Evolutionary conservation across 2,888 invertebrate species (phyloP).

Genomic region (Molorchus minor): DNA sequence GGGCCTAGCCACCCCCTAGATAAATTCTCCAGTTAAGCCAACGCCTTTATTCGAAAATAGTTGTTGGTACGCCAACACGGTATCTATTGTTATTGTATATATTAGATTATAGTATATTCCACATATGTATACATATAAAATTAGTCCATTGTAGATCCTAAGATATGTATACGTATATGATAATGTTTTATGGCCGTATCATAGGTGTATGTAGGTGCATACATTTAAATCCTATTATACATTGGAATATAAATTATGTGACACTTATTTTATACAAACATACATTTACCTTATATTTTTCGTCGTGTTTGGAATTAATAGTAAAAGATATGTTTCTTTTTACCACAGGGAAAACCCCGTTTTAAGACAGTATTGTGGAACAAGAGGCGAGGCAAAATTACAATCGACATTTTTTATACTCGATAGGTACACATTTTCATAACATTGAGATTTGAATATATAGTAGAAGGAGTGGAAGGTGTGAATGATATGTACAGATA

Average conservation of each 20-base stretch:
- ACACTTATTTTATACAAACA: not conserved
- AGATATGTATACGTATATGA: slow-evolving; percentile 22
- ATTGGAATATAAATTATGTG: slow-evolving; percentile 1
- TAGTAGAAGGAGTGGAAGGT: too few relatives aligned
- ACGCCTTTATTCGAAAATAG: not conserved
- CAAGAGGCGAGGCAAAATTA: too few relatives aligned
- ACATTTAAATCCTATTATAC: slow-evolving; percentile 6
- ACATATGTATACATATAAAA: slow-evolving; percentile 18
- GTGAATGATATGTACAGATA: too few relatives aligned
- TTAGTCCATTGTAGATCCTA: slow-evolving; percentile 21
- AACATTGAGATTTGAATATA: too few relatives aligned
- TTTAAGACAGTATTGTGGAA: too few relatives aligned
- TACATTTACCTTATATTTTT: slow-evolving; percentile 2
- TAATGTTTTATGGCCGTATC: slow-evolving; percentile 15
- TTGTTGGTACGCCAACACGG: not conserved
- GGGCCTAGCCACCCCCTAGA: too few relatives aligned
- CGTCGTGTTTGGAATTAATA: too few relatives aligned
- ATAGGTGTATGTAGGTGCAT: slow-evolving; percentile 16
- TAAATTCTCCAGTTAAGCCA: too few relatives aligned
- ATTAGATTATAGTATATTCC: not conserved
- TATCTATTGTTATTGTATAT: not conserved
- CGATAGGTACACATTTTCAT: too few relatives aligned
- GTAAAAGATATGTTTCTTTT: too few relatives aligned
- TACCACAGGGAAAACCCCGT: not conserved
- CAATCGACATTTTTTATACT: too few relatives aligned